Evolutionary conservation across 2,888 invertebrate genomes (phyloP).

Genomic region (Cheilosia urbana): DNA sequence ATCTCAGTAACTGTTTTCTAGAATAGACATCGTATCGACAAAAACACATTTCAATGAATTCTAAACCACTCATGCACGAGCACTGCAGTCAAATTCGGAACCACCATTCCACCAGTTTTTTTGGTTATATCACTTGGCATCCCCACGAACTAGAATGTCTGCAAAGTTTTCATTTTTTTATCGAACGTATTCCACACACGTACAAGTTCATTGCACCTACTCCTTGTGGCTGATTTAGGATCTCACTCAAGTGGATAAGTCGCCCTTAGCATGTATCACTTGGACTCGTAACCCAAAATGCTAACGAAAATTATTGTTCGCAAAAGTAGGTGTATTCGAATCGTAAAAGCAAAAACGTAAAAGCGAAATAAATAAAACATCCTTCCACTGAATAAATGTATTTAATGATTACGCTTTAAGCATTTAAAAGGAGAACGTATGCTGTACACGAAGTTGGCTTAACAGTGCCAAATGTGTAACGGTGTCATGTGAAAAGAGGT

Average conservation of each 20-base stretch:
- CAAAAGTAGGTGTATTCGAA: neutral
- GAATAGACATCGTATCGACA: too few relatives aligned
- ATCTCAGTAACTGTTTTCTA: too few relatives aligned
- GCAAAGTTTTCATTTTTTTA: neutral
- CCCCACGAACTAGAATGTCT: neutral
- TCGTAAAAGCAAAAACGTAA: neutral
- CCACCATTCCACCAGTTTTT: too few relatives aligned
- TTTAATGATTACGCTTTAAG: constrained; percentile 20
- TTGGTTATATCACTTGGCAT: neutral
- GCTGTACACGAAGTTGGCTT: neutral
- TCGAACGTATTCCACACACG: constrained; percentile 8
- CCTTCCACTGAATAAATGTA: neutral
- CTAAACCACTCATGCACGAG: too few relatives aligned
- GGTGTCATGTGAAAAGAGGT: constrained; percentile 26
- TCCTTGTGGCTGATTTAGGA: neutral
- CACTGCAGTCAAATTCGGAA: too few relatives aligned
- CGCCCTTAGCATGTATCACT: constrained; percentile 17
- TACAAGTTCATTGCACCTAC: constrained; percentile 25
- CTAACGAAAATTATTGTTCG: constrained; percentile 3
- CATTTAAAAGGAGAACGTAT: neutral
- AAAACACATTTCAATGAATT: too few relatives aligned
- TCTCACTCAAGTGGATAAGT: constrained; percentile 9
- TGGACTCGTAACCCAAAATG: constrained; percentile 41
- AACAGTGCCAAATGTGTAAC: constrained; percentile 22
- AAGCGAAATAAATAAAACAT: neutral